Evolutionary conservation across 2,113 vertebrate species (phyloP), one percentile per base, ranked within the genome.

Genomic region (Saccopteryx leptura): DNA sequence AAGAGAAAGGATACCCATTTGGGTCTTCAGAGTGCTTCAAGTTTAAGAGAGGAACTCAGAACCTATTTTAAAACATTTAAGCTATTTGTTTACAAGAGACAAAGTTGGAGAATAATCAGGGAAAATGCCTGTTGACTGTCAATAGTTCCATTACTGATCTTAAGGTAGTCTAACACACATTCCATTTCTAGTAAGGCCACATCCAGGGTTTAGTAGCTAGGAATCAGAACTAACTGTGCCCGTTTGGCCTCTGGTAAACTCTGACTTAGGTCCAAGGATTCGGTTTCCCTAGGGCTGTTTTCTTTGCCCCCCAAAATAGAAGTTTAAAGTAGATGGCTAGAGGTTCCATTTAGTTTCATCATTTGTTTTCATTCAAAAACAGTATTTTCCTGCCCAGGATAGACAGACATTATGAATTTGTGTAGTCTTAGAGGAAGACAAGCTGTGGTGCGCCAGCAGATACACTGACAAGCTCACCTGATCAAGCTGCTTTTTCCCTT

Each of bases 361-460:
- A 10, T 31, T 69, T 19, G 69, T 65, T 65, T 8, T 91, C 83
- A 50, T 28, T 56, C 14, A 48, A 65, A 61, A 71, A 31, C 7
- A 12, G 12, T 33, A 48, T 56, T 61, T 84, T 58, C 11, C 69
- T 54, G 9, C 23, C 82, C 11, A 2, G 79, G 66, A 90, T 48
- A 85, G 50, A 71, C 75, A 91, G 63, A 82, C 2, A 26, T 2
- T 65, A 11, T 26, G 58, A 48, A 31, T 48, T 78, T 14, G 28
- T 50, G 3, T n/a, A 76, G 24, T 69, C 72, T 76, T 78, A 39
- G 72, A 76, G 91, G 52, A 58, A 52, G 86, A 46, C 14, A 17
- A 31, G 8, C 15, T 18, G 5, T 0, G 2, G 14, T 2, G 1
- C 17, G 0, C 3, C 1, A 9, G 33, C 52, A 72, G 17, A 69